Evolutionary conservation across 2,888 invertebrate species (phyloP), one percentile per base, ranked within the genome.

Genomic region (Dryococelus australis): DNA sequence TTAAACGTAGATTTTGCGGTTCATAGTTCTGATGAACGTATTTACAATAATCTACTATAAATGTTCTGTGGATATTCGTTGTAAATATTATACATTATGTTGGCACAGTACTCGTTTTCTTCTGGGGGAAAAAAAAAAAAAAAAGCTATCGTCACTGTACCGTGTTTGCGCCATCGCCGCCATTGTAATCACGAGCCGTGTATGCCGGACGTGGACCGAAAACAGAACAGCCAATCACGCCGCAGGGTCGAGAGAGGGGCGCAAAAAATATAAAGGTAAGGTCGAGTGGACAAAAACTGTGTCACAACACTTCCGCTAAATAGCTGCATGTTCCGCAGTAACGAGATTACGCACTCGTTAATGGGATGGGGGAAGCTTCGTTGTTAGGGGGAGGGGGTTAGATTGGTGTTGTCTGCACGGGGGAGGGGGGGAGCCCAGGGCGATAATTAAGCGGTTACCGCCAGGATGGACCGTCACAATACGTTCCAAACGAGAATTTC

Each of bases 401-500:
- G 20, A 65, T 65, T 65, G 65, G 65, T 65, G 65, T n/a, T 24
- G 65, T 0, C 1, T 2, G n/a, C 8, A 20, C 0, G 65, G 6
- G 65, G 65, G 51, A 8, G 51, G 6, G 20, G n/a, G 65, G 8
- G 65, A 20, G n/a, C 65, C 65, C 6, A 16, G 24, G 65, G 65
- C 65, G 65, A 65, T 65, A 65, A 65, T 65, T 65, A 65, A 65
- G 65, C 65, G 65, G 65, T 65, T 65, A 65, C 65, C n/a, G 65
- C 12, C n/a, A 3, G 65, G 24, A n/a, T n/a, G 65, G 20, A 24
- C 65, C 65, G 65, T 65, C 65, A 65, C 65, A 65, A 65, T 65
- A 65, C 65, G 65, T 65, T n/a, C 65, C 65, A 65, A 65, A 65
- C 24, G 65, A 65, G 65, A 16, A 65, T 65, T 65, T 65, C 65